These are phyloP conservation scores for Centropyge bicolor DNA, from an alignment of 2,797 vertebrate species.

Conservation along the genomic window DNA sequence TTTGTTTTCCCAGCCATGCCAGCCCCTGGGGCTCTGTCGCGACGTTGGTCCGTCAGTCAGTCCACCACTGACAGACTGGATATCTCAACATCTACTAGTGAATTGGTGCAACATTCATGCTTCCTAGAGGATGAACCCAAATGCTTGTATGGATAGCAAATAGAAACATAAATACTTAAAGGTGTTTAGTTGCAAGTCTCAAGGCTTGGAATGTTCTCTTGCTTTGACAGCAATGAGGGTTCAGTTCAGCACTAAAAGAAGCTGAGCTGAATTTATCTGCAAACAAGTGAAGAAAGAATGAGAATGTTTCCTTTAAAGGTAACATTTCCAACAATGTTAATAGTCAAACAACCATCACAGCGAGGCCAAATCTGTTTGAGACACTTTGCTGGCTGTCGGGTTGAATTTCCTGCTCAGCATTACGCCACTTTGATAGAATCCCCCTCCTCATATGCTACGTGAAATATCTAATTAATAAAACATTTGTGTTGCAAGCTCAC, in stretches of 20 bases:
- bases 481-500: constrained; percentile 13
- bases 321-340: constrained; percentile 22
- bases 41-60: not conserved
- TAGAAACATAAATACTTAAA: not conserved
- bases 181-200: not conserved
- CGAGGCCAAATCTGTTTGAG: not conserved
- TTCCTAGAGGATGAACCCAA: no score
- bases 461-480: constrained; percentile 39
- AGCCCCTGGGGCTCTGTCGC: not conserved
- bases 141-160: no score
- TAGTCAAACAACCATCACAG: constrained; percentile 9
- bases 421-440: constrained; percentile 8
- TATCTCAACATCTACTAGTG: not conserved
- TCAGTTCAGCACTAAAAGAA: not conserved
- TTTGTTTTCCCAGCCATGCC: not conserved
- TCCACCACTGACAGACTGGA: not conserved
- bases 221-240: not conserved
- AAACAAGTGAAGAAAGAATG: not conserved
- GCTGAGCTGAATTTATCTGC: not conserved
- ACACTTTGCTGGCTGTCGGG: constrained; percentile 27
- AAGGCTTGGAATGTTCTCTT: not conserved
- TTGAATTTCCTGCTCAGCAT: not conserved
- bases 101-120: not conserved
- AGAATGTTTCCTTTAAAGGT: constrained; percentile 41
- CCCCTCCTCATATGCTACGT: not conserved